Evolutionary conservation across 2,113 vertebrate species (phyloP).

Genomic region (Colossoma macropomum): DNA sequence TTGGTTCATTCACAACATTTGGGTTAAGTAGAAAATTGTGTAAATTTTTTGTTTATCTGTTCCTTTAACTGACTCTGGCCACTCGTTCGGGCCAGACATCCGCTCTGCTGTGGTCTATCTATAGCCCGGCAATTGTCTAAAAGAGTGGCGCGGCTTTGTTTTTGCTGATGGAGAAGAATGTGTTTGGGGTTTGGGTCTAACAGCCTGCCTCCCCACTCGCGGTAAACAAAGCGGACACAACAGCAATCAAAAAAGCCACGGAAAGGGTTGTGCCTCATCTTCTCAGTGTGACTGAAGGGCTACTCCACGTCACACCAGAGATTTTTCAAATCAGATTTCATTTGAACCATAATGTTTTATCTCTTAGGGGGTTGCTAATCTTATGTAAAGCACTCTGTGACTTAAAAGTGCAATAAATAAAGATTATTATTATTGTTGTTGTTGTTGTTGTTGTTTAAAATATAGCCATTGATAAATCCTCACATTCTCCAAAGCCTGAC

Average conservation of each 20-base stretch:
- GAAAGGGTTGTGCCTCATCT: not conserved
- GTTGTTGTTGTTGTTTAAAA: no score
- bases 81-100: not conserved
- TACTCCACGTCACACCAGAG: not conserved
- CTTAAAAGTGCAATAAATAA: no score
- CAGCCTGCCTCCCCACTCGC: constrained; percentile 15
- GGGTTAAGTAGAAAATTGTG: not conserved
- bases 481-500: not conserved
- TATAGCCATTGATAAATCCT: not conserved
- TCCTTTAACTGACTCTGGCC: not conserved
- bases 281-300: not conserved
- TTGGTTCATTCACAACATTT: not conserved
- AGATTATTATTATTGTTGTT: not conserved
- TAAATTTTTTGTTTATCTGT: not conserved
- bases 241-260: constrained; percentile 17
- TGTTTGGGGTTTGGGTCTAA: constrained; percentile 41
- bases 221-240: constrained; percentile 30
- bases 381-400: not conserved
- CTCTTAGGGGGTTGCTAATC: not conserved
- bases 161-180: constrained; percentile 49
- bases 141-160: constrained; percentile 25
- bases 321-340: not conserved
- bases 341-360: not conserved
- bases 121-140: constrained; percentile 36
- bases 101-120: constrained; percentile 12